Base-by-base conservation (phyloP, 1,140 invertebrate species). In the Temnothorax longispinosus region DNA sequence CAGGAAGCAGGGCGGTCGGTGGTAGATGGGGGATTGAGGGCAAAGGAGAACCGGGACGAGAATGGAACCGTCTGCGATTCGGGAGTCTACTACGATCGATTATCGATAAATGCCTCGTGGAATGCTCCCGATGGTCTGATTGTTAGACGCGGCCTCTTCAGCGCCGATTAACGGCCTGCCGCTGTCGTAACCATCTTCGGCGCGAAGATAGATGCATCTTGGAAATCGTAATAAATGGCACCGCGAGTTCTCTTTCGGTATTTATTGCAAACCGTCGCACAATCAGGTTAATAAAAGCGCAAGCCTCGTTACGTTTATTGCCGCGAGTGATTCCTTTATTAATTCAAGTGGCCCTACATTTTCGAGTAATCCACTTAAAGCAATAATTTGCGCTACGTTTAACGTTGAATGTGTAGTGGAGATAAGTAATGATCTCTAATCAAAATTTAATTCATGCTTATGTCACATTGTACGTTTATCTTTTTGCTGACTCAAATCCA, bases 61-160 rank as follows among this genome's bases (percentile, higher is more conserved):
- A 89, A 80, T 62, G 15, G 58, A 60, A 67, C 56, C 75, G 88
- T 84, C 54, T 75, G 80, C 44, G 80, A 84, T 84, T 84, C 69
- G 80, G 80, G 41, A 41, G 52, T 74, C 64, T 81, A 81, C 78
- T 81, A 80, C 87, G 88, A 92, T 92, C 91, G 89, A 92, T 92
- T 88, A 88, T 86, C 89, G 89, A 92, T 91, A 91, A 92, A 91
- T 87, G 87, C 89, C 84, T 89, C 72, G 60, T 76, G 85, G 87
- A 91, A 91, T 89, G 88, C 87, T 87, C 52, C 76, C 58, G 54
- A 74, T 62, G 69, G 69, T 84, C 54, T 75, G 80, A 84, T 84
- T 82, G 80, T 82, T 84, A 84, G 80, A 84, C 80, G 80, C 80
- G 80, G 80, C 54, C 80, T 84, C 80, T 84, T 84, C 69, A 84